These are phyloP conservation scores for Entelurus aequoreus DNA, from an alignment of 2,113 vertebrate species.

Conservation along the genomic window DNA sequence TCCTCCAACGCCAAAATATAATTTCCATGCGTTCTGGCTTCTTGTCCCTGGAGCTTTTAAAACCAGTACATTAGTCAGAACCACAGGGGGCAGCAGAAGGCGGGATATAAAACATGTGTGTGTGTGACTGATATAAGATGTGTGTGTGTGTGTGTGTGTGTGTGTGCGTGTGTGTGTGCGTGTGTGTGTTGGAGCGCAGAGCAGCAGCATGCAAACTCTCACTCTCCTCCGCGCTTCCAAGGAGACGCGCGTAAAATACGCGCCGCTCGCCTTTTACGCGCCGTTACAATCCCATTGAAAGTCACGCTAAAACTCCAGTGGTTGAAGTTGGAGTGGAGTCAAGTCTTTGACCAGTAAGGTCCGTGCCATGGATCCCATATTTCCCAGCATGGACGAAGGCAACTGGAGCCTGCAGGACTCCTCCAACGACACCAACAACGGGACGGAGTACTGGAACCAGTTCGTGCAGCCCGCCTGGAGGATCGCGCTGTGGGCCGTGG, in stretches of 20 bases:
- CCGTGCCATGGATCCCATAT: conserved; percentile 58
- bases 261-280: background rate
- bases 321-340: background rate
- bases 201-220: background rate
- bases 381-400: conserved; percentile 55
- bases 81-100: conserved; percentile 37
- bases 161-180: background rate
- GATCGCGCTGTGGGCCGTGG: conserved; percentile 87
- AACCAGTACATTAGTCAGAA: background rate
- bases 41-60: background rate
- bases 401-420: conserved; percentile 57
- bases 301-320: too few species aligned
- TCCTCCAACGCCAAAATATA: too few species aligned
- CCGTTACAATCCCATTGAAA: too few species aligned
- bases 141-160: background rate
- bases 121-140: too few species aligned
- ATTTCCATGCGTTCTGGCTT: background rate
- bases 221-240: background rate
- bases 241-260: conserved; percentile 4
- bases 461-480: conserved; percentile 91
- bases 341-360: too few species aligned
- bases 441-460: conserved; percentile 72
- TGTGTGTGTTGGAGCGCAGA: background rate
- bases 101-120: background rate
- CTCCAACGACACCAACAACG: conserved; percentile 48